A percentile compares a stretch with the other conserved stretches of the same genome.
Conservation (phyloP, 2,113 vertebrate genomes). For the Gymnogyps californianus region DNA sequence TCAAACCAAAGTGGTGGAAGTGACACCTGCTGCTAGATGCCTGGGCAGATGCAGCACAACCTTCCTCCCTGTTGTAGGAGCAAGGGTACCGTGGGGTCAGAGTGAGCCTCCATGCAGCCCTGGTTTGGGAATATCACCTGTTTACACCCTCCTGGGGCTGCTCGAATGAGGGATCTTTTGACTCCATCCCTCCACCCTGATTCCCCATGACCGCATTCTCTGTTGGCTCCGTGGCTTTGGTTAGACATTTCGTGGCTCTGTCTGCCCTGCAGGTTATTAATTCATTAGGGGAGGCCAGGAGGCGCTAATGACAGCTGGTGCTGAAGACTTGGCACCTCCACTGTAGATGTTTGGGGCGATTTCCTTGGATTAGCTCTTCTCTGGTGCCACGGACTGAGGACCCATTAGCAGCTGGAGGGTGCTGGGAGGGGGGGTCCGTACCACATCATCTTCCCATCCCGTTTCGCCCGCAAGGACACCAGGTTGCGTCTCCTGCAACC, state of each 20-base stretch:
- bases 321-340: background rate
- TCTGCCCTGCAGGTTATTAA: background rate
- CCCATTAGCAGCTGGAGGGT: background rate
- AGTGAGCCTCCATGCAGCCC: background rate
- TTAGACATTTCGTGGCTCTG: background rate
- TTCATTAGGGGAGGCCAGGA: background rate
- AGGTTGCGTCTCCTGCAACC: rapidly evolving
- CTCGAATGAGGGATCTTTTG: background rate
- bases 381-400: background rate
- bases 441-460: background rate
- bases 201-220: rapidly evolving
- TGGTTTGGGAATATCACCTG: background rate
- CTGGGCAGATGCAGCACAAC: background rate
- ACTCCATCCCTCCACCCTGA: background rate
- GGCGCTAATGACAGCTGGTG: background rate
- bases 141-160: background rate
- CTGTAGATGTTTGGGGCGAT: rapidly evolving
- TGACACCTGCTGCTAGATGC: background rate
- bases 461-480: background rate
- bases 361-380: background rate
- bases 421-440: rapidly evolving
- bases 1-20: background rate
- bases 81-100: background rate
- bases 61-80: background rate
- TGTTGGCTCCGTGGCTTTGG: background rate